Percentiles rank a stretch among this genome's conserved stretches.
phyloP scores from a whole-genome alignment of 1,140 invertebrate species.

The Bombus confusus region DNA sequence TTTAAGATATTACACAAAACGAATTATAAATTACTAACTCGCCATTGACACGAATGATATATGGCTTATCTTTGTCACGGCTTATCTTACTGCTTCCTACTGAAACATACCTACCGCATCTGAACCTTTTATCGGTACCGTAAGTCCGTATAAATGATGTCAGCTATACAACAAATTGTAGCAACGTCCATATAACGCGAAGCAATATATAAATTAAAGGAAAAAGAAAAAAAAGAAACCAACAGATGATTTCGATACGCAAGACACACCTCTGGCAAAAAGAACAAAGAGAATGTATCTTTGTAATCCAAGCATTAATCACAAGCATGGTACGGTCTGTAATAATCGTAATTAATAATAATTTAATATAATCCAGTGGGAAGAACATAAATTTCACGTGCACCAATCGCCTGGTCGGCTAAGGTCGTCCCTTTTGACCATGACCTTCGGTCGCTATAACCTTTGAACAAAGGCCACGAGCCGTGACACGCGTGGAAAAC shows the following conservation, averaged over 20 bases:
- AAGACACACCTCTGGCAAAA: background rate
- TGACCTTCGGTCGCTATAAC: conserved; percentile 50
- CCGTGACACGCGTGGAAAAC: conserved; percentile 38
- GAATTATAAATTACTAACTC: too few relatives aligned
- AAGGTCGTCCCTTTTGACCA: conserved; percentile 35
- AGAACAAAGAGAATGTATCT: background rate
- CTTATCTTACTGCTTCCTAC: too few relatives aligned
- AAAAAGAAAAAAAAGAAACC: background rate
- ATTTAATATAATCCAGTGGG: conserved; percentile 40
- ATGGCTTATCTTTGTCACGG: too few relatives aligned
- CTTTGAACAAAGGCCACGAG: conserved; percentile 31
- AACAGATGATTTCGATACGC: background rate
- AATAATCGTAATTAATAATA: conserved; percentile 44
- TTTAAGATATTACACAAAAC: too few relatives aligned
- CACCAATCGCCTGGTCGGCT: conserved; percentile 10
- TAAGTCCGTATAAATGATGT: background rate
- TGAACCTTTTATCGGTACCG: background rate
- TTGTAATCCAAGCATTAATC: conserved; percentile 13
- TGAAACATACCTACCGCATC: too few relatives aligned
- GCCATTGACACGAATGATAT: too few relatives aligned
- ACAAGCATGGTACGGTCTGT: background rate
- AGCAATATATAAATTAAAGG: conserved; percentile 1
- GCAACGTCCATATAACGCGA: background rate
- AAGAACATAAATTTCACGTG: conserved; percentile 37
- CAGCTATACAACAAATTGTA: background rate